Conservation (phyloP, 2,113 vertebrate species). For the Sylvilagus bachmani region DNA sequence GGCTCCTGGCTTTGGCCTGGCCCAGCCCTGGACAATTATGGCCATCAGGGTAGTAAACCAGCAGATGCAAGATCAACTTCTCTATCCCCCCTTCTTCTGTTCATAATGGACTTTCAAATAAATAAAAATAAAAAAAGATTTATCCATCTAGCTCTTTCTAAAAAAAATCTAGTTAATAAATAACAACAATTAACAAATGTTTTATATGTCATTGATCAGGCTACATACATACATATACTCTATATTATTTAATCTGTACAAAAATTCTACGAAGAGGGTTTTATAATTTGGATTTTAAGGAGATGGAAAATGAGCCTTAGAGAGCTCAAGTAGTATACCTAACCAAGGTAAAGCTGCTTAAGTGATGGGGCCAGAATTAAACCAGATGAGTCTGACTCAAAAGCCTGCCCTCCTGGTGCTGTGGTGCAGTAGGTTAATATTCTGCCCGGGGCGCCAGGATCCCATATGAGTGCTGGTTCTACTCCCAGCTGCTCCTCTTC, state of each 20-base stretch:
- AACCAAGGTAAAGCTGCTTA: slow-evolving; percentile 15
- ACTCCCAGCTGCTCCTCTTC: too few relatives aligned
- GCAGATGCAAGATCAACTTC: too few relatives aligned
- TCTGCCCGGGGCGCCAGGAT: too few relatives aligned
- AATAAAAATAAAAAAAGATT: too few relatives aligned
- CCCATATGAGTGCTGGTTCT: too few relatives aligned
- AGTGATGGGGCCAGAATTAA: neutral
- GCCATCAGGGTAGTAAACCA: too few relatives aligned
- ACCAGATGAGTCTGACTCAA: neutral
- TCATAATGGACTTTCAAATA: too few relatives aligned
- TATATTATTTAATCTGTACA: slow-evolving; percentile 31
- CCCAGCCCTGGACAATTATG: too few relatives aligned
- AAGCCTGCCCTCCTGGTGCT: neutral
- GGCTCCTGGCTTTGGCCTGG: too few relatives aligned
- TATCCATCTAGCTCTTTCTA: too few relatives aligned
- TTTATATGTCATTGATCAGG: slow-evolving; percentile 2
- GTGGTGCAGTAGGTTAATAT: too few relatives aligned
- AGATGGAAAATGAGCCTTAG: slow-evolving; percentile 37
- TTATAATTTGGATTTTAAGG: slow-evolving; percentile 52
- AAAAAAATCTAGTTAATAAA: neutral
- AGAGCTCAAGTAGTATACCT: slow-evolving; percentile 2
- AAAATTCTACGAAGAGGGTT: neutral
- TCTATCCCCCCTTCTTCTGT: too few relatives aligned
- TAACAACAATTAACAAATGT: neutral
- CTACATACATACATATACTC: neutral